Evolutionary conservation across 2,797 vertebrate species (phyloP).

Genomic region (Thaleichthys pacificus): DNA sequence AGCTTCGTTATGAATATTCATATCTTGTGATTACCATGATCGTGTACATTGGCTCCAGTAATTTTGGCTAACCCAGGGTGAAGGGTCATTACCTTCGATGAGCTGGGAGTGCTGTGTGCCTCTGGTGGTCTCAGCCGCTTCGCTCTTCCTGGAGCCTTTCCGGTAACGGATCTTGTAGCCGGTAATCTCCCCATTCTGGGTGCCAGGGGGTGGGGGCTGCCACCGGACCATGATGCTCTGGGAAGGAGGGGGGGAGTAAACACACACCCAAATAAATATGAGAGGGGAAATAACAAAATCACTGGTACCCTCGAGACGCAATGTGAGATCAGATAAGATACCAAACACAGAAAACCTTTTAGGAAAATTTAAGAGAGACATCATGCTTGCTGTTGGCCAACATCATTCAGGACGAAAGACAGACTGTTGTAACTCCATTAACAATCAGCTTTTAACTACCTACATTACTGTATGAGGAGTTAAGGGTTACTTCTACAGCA

Average conservation of each 20-base stretch:
- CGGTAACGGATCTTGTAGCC: constrained; percentile 95
- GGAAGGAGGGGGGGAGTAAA: neutral
- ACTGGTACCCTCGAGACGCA: neutral
- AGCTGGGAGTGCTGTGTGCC: constrained; percentile 88
- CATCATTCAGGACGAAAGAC: too few species aligned
- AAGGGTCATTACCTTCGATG: constrained; percentile 82
- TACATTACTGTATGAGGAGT: too few species aligned
- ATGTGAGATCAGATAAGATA: neutral
- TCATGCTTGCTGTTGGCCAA: too few species aligned
- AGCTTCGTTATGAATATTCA: neutral
- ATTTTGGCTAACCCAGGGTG: neutral
- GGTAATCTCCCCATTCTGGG: constrained; percentile 90
- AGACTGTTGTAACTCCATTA: too few species aligned
- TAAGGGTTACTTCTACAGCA: too few species aligned
- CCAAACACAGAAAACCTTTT: neutral
- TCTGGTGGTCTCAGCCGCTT: constrained; percentile 83
- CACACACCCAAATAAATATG: neutral
- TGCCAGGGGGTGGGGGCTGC: constrained; percentile 86
- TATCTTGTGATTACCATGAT: neutral
- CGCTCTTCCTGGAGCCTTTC: constrained; percentile 90
- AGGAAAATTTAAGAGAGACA: too few species aligned
- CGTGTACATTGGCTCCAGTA: neutral
- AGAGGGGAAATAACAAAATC: too few species aligned
- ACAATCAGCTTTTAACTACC: too few species aligned
- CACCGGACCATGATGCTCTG: constrained; percentile 93